Evolutionary conservation across 2,797 vertebrate species (phyloP), one percentile per base, ranked within the genome.

Genomic region (Myotis daubentonii): DNA sequence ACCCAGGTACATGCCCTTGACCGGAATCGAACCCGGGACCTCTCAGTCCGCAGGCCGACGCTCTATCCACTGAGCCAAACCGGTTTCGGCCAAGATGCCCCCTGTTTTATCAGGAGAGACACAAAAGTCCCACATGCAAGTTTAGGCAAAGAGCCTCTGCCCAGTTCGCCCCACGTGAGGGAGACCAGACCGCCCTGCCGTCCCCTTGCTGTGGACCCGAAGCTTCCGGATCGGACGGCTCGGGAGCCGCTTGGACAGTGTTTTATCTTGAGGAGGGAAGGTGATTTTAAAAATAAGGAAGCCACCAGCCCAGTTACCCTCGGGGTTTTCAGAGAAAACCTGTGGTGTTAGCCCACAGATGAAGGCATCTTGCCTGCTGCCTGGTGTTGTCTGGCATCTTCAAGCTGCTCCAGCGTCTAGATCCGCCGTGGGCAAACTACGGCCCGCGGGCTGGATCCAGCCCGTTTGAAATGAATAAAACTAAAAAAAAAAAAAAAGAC

Each of bases 221-320:
- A 60, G 36, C 20, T 70, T 51, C 55, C 70, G 41, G 60, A 19
- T 41, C 5, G 1, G 28, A 49, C 15, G 80, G 89, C 91, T 89
- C 76, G n/a, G 60, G 91, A 87, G 94, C 86, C 79, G 78, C 79
- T 30, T 0, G 12, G 10, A 53, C 33, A 30, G 70, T 1, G 3
- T 8, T 49, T 68, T 93, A 65, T 92, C 95, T 96, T 65, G 90
- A 96, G 97, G 95, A 88, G 85, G 96, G 96, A 91, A 95, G 92
- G 49, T 23, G 74, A 71, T 94, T 97, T 95, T 91, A 88, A 89
- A 97, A 97, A 93, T 96, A 94, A 97, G 93, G 93, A 57, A 78
- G 8, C 91, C 89, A 62, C 91, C 85, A 74, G 0, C 81, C 15
- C 74, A 70, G 88, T 53, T 89, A 72, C 70, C 90, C 89, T 89